Percentiles rank a stretch among this genome's conserved stretches.
Evolutionary conservation across 2,797 vertebrate genomes (phyloP).

Genomic region (Chelmon rostratus): DNA sequence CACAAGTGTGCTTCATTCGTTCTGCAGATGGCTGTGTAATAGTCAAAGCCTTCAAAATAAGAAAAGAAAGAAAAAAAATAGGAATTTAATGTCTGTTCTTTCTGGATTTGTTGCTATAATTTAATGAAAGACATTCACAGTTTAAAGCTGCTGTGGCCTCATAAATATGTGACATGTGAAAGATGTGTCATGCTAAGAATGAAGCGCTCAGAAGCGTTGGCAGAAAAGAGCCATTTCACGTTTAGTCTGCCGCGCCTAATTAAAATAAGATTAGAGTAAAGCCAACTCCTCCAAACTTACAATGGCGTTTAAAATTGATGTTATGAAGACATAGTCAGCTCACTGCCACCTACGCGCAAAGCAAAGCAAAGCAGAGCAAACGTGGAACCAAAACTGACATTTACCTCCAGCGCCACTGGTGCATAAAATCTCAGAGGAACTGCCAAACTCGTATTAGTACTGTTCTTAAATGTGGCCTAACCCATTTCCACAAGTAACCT

Average conservation of each 20-base stretch:
- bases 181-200: neutral
- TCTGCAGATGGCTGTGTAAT: neutral
- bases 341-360: conserved; percentile 37
- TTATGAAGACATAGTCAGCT: conserved; percentile 35
- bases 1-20: neutral
- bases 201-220: neutral
- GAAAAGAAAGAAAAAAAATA: too few species aligned
- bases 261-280: conserved; percentile 17
- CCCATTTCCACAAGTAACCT: conserved; percentile 61
- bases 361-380: conserved; percentile 59
- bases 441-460: conserved; percentile 35
- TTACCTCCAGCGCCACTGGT: conserved; percentile 36
- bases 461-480: conserved; percentile 49
- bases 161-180: too few species aligned
- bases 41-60: too few species aligned
- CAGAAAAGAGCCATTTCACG: conserved; percentile 13
- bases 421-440: conserved; percentile 58
- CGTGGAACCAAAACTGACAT: conserved; percentile 69
- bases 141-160: too few species aligned
- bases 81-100: too few species aligned
- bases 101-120: too few species aligned
- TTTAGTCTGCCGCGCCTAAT: neutral
- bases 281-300: conserved; percentile 18
- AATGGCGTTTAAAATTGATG: conserved; percentile 35
- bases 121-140: too few species aligned